A percentile compares a stretch with the other conserved stretches of the same genome.
Conservation (phyloP, 2,888 invertebrate genomes). For the Chymomyza caudatula region DNA sequence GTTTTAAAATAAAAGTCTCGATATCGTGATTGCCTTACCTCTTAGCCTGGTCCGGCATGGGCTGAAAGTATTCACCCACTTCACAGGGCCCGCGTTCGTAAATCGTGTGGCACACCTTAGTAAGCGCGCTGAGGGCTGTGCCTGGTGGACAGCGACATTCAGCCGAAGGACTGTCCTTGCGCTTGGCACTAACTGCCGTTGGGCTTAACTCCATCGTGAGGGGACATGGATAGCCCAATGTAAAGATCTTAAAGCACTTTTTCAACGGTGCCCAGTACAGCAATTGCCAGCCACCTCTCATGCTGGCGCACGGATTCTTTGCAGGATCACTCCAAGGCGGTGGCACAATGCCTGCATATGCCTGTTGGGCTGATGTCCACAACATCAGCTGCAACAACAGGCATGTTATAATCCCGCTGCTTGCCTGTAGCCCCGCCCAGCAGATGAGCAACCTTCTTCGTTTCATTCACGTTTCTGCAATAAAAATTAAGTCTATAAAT, state of each 20-base stretch:
- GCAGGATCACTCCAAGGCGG: slow-evolving; percentile 92
- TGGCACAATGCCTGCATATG: slow-evolving; percentile 81
- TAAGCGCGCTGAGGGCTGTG: slow-evolving; percentile 84
- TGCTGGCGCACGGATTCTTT: slow-evolving; percentile 88
- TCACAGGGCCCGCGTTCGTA: slow-evolving; percentile 87
- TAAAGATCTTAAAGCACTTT: slow-evolving; percentile 92
- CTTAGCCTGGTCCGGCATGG: slow-evolving; percentile 79
- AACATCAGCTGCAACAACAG: slow-evolving; percentile 46
- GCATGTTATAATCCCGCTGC: slow-evolving; percentile 55
- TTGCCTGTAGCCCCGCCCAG: slow-evolving; percentile 66
- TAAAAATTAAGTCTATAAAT: no score
- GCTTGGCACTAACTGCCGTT: slow-evolving; percentile 70
- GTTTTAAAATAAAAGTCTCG: not conserved
- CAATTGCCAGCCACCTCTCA: slow-evolving; percentile 90
- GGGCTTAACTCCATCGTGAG: slow-evolving; percentile 91
- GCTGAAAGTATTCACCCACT: slow-evolving; percentile 86
- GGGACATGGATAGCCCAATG: slow-evolving; percentile 89
- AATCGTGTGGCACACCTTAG: slow-evolving; percentile 85
- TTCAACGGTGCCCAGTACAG: slow-evolving; percentile 90
- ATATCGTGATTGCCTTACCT: slow-evolving; percentile 46
- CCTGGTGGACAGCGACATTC: slow-evolving; percentile 91
- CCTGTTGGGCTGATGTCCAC: slow-evolving; percentile 32
- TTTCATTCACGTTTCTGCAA: slow-evolving; percentile 49
- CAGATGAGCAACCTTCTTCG: slow-evolving; percentile 66
- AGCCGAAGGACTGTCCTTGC: slow-evolving; percentile 81